Evolutionary conservation across 1,140 invertebrate species (phyloP).

Genomic region (Amyelois transitella): DNA sequence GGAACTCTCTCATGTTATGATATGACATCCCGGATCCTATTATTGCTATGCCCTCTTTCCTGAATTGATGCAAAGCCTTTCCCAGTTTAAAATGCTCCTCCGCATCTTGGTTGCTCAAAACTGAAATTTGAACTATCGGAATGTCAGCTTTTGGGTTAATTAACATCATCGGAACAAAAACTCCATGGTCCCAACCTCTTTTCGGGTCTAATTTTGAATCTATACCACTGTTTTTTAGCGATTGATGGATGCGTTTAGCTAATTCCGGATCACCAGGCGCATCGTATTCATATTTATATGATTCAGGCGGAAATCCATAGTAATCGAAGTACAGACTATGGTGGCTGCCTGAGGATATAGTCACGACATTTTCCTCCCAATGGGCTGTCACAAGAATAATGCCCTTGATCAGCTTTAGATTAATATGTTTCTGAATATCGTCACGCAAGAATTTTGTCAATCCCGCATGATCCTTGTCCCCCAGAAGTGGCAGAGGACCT

Average conservation of each 20-base stretch:
- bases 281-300: slow-evolving; percentile 56
- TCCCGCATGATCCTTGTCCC: slow-evolving; percentile 49
- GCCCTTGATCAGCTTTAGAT: slow-evolving; percentile 52
- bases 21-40: slow-evolving; percentile 66
- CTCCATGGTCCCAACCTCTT: slow-evolving; percentile 66
- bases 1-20: slow-evolving; percentile 66
- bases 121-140: slow-evolving; percentile 60
- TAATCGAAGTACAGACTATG: slow-evolving; percentile 65
- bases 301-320: slow-evolving; percentile 61
- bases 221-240: slow-evolving; percentile 42
- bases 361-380: slow-evolving; percentile 54
- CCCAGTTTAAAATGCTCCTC: slow-evolving; percentile 57
- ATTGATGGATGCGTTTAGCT: slow-evolving; percentile 42
- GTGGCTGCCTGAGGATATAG: slow-evolving; percentile 55
- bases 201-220: slow-evolving; percentile 49
- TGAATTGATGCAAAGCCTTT: slow-evolving; percentile 42
- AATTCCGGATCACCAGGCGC: slow-evolving; percentile 55
- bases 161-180: slow-evolving; percentile 65
- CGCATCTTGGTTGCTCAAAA: slow-evolving; percentile 48
- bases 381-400: slow-evolving; percentile 64
- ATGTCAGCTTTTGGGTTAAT: slow-evolving; percentile 58
- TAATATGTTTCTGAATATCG: slow-evolving; percentile 51
- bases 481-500: slow-evolving; percentile 55
- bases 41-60: slow-evolving; percentile 59
- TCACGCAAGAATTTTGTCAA: slow-evolving; percentile 51